Conservation (phyloP, 2,888 invertebrate species). For the Diarsia rubi region DNA sequence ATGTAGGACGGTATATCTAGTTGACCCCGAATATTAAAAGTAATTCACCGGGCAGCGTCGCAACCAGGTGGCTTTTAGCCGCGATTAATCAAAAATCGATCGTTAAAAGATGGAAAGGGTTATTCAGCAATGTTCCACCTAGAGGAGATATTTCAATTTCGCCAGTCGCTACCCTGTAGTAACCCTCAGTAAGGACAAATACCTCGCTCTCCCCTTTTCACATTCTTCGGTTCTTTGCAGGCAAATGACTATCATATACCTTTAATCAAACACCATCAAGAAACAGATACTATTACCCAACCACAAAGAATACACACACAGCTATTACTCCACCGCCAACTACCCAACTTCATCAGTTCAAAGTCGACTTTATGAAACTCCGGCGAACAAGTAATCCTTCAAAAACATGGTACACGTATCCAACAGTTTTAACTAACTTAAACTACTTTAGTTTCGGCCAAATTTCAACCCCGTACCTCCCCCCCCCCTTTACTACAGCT, state of each 20-base stretch:
- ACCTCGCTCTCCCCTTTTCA: not conserved
- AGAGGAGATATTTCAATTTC: not conserved
- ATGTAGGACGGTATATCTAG: slow-evolving; percentile 8
- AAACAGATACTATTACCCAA: slow-evolving; percentile 5
- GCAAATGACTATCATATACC: not conserved
- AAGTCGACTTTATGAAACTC: slow-evolving; percentile 59
- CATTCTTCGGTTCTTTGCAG: not conserved
- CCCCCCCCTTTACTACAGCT: slow-evolving; percentile 25
- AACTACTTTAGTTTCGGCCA: slow-evolving; percentile 72
- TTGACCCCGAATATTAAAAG: not conserved
- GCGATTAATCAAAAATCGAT: slow-evolving; percentile 1
- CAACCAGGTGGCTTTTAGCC: slow-evolving; percentile 1
- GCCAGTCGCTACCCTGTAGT: not conserved
- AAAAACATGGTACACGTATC: slow-evolving; percentile 81
- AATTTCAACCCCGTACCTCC: slow-evolving; percentile 47
- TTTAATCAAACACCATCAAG: not conserved
- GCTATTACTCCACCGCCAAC: slow-evolving; percentile 39
- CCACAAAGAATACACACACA: slow-evolving; percentile 39
- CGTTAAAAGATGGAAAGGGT: slow-evolving; percentile 3
- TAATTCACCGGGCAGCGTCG: not conserved
- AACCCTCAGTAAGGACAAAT: not conserved
- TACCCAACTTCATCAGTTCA: slow-evolving; percentile 52
- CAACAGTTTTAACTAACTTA: slow-evolving; percentile 76
- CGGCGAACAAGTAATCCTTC: slow-evolving; percentile 79
- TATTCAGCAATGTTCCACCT: not conserved